Base-by-base conservation (phyloP, 2,888 invertebrate genomes). In the Gortyna flavago region DNA sequence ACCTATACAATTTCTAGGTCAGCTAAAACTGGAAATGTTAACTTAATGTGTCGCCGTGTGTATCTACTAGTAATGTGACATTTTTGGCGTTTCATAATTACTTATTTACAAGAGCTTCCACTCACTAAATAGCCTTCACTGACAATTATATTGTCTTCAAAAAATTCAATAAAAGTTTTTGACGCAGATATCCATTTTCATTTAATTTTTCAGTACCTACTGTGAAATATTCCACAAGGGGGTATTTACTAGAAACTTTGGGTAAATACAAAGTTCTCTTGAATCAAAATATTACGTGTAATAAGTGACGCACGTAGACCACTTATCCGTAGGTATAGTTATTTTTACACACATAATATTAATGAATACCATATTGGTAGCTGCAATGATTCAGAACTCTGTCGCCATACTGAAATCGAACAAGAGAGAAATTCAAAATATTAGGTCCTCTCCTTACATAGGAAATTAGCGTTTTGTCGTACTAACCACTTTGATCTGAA, bases 141-240 rank as follows among this genome's bases (percentile, higher is more conserved):
- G 29, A 44, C 7, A 61, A 32, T 64, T 18, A 44, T 41, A 35
- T 13, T 59, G 41, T 16, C 59, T 44, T 68, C 2, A 54, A 68
- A 74, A 64, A 35, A 0, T 29, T 48, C 13, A 41, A 25, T 82
- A 32, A 13, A 64, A 48, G 21, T 57, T 75, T 38, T 81, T 80
- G 62, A 57, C 18, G 51, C 44, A 41, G 13, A 13, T 21, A n/a
- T 21, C 21, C 29, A 29, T 29, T 41, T 13, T 41, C 18, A 57
- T 25, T 16, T 72, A n/a, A 59, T 72, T 32, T 54, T 38, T 48
- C 35, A 48, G 32, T 59, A 29, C 44, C 54, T 35, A 44, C 44
- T 44, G n/a, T 35, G 25, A 75, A 64, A 51, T 57, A 64, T 64
- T 82, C 16, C 57, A 51, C 21, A 2, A 41, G 8, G 11, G n/a